Percentiles rank a stretch among this genome's conserved stretches.
Conservation (phyloP, 2,113 vertebrate species). For the Callipepla squamata region DNA sequence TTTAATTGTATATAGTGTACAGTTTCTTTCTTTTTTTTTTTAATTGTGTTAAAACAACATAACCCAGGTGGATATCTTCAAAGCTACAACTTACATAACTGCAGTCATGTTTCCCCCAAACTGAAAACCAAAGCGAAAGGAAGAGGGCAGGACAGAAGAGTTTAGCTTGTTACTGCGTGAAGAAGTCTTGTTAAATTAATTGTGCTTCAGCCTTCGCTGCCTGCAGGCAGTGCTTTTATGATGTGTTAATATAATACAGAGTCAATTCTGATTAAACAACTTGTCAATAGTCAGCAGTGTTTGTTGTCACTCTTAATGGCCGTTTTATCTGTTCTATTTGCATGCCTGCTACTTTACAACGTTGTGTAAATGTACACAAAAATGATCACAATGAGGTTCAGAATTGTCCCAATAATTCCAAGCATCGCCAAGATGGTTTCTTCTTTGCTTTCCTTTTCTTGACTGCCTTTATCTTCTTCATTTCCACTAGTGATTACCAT, state of each 20-base stretch:
- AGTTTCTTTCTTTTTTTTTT: background rate
- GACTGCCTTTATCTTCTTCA: slow-evolving; percentile 93
- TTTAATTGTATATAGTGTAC: slow-evolving; percentile 50
- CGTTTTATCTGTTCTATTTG: slow-evolving; percentile 12
- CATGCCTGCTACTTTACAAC: slow-evolving; percentile 76
- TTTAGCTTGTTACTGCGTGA: slow-evolving; percentile 58
- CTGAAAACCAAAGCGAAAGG: background rate
- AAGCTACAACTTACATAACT: slow-evolving; percentile 43
- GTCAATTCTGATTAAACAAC: slow-evolving; percentile 53
- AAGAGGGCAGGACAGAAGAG: background rate
- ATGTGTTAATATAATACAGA: slow-evolving; percentile 67
- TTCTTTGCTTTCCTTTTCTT: slow-evolving; percentile 95
- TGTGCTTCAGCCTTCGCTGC: slow-evolving; percentile 77
- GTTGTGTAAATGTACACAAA: slow-evolving; percentile 99
- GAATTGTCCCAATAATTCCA: slow-evolving; percentile 96
- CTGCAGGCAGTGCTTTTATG: slow-evolving; percentile 44
- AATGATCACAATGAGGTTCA: slow-evolving; percentile 96
- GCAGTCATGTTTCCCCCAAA: slow-evolving; percentile 35
- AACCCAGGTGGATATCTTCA: slow-evolving; percentile 19
- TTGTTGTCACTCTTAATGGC: slow-evolving; percentile 49
- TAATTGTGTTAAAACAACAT: slow-evolving; percentile 6
- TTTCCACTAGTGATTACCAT: slow-evolving; percentile 94
- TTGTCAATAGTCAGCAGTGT: slow-evolving; percentile 42
- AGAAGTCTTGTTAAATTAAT: slow-evolving; percentile 73
- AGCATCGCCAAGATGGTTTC: slow-evolving; percentile 95